Evolutionary conservation across 2,888 invertebrate genomes (phyloP), one percentile per base, ranked within the genome.

Genomic region (Ochlodes sylvanus): DNA sequence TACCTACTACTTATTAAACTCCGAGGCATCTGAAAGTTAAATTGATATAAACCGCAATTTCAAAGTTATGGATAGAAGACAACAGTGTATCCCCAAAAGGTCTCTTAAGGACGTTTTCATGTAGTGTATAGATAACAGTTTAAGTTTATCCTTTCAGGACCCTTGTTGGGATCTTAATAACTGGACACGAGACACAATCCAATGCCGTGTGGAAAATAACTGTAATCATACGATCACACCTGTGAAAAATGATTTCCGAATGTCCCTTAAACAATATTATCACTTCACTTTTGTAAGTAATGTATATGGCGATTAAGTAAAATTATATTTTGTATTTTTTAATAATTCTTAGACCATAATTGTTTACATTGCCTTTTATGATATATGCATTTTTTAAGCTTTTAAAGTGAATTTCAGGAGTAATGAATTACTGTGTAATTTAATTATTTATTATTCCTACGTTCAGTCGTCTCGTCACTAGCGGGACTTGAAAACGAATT

Each of bases 21-120:
- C 12, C 17, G 19, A 3, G 19, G 10, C n/a, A 50, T 17, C 10
- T 15, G 19, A 50, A 19, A 19, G 19, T 17, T 50, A 19, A 19
- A 50, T 19, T 50, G 10, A 19, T 50, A 19, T 50, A 50, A 50
- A 19, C 19, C 50, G 50, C 50, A 50, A 50, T 50, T 19, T 50
- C 19, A 19, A 50, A 50, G 19, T 50, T 50, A 50, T 3, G 50
- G 50, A 19, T 3, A 6, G 15, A 50, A 50, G 50, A 50, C 6
- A 19, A 50, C 50, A 7, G 9, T 7, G 2, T 47, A 15, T 47
- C 17, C 44, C 44, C 15, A 7, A 47, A 47, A 3, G 38, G 44
- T 47, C 17, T 47, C 15, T 47, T 47, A 47, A 47, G 17, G 17
- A 47, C 15, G 17, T 47, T 17, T 47, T 47, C 44, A 17, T 47